Base-by-base conservation (phyloP, 2,888 invertebrate species). In the Dolomedes plantarius region DNA sequence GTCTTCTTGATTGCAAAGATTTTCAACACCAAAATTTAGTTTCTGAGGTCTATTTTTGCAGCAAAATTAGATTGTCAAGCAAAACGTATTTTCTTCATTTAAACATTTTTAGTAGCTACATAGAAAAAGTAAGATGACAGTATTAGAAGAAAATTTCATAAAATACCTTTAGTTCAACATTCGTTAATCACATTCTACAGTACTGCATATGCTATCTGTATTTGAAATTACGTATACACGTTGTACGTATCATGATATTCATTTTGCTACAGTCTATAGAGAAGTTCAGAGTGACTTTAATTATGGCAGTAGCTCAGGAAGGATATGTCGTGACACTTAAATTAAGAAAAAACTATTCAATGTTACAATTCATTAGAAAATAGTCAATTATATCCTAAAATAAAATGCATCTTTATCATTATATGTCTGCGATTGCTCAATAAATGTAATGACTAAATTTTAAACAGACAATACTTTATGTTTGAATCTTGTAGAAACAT, bases 181-280 rank as follows among this genome's bases (percentile, higher is more conserved):
- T 32, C n/a, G 6, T 32, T 32, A 67, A 56, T 56, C 56, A 67
- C 36, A 69, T 69, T 16, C 28, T 69, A 69, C 39, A 41, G 27
- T 41, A 36, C 19, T 68, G 19, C 36, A 69, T 81, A 50, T 46
- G 41, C 65, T 80, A 80, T 80, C 56, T 27, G 76, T 65, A 71
- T 83, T 83, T 65, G 7, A 77, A 77, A 56, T 85, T 85, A 85
- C 83, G 83, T 85, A 85, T 85, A 77, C 73, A 85, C 72, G 83
- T 73, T 77, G 71, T 85, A 85, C 83, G 83, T 85, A 85, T 85
- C 71, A 77, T 85, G 83, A 73, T 77, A 77, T 73, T 76, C 72
- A 27, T 32, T 83, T 65, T 65, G 19, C 67, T 77, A 78, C 16
- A 41, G 16, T 68, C 39, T 46, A 71, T 16, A 71, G 9, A 72